phyloP scores from a whole-genome alignment of 2,113 vertebrate genomes.

The Pseudolaguvia tuberculata region DNA sequence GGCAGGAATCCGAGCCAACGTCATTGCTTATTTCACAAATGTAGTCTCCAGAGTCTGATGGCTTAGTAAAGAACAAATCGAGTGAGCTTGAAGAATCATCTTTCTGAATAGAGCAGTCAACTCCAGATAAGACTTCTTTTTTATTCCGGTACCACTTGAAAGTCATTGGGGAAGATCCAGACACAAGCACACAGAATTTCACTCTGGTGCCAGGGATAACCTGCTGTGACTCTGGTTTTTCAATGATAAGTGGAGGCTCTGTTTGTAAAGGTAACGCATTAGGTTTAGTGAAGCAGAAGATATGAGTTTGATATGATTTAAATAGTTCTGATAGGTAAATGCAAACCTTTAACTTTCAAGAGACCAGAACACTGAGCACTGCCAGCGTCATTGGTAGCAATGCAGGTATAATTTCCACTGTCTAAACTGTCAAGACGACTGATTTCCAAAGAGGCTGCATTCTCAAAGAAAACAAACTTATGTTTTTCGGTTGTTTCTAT shows the following conservation, averaged over 20 bases:
- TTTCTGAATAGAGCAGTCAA: constrained; percentile 80
- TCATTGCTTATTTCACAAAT: constrained; percentile 90
- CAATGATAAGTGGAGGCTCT: constrained; percentile 89
- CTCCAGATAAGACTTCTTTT: constrained; percentile 81
- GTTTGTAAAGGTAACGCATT: constrained; percentile 36
- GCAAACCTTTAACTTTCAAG: constrained; percentile 92
- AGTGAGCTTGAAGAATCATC: constrained; percentile 83
- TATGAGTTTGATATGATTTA: background rate
- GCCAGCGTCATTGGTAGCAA: constrained; percentile 88
- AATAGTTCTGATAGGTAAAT: constrained; percentile 7
- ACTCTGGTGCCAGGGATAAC: constrained; percentile 84
- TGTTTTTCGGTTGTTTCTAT: constrained; percentile 81
- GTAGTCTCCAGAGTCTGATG: constrained; percentile 85
- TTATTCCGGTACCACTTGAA: constrained; percentile 96
- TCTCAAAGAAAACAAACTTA: constrained; percentile 94
- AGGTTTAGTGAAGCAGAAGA: background rate
- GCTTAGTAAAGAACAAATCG: constrained; percentile 85
- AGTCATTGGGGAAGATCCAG: constrained; percentile 83
- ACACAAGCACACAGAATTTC: constrained; percentile 81
- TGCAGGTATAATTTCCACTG: constrained; percentile 87
- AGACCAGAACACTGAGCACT: constrained; percentile 84
- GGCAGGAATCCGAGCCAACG: constrained; percentile 85
- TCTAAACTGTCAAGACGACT: constrained; percentile 81
- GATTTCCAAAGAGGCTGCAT: constrained; percentile 91
- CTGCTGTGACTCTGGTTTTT: constrained; percentile 87